Base-by-base conservation (phyloP, 2,797 vertebrate genomes). In the Tinamus major region DNA sequence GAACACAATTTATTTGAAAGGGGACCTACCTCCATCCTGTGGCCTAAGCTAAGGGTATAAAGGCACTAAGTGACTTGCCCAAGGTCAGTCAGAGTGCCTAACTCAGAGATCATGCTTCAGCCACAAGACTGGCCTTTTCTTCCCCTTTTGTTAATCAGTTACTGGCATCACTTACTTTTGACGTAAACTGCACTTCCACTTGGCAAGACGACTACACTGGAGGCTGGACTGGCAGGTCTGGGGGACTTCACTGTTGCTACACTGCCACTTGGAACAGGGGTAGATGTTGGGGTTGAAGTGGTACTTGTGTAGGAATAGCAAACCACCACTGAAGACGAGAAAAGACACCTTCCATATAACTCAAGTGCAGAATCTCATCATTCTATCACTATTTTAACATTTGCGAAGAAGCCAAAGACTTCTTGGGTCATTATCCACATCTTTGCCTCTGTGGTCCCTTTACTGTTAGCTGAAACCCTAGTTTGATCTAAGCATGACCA, bases 241-340 rank as follows among this genome's bases (percentile, higher is more conserved):
- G 99, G 99, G 55, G 99, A 99, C 96, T 99, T 99, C 87, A 99
- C 98, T 7, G 98, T 97, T 77, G 98, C 98, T 61, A 98, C 96
- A 88, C 98, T 98, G 87, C 98, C 98, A 76, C 98, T 98, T 83
- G 98, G 98, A 17, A 99, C 98, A 3, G 98, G 98, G 44, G 98
- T 98, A 41, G 98, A 99, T 96, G 98, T 98, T 95, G 99, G 98
- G 63, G 99, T 99, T 96, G 98, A 98, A 92, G 98, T 99, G 78
- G 99, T 99, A 98, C 99, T 99, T 55, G 99, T 99, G 98, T 99
- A 99, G 71, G 99, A 99, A 97, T 99, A 99, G 97, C 99, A 99
- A 89, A 99, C 99, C 69, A 99, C 98, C 96, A 99, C 99, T 99
- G 97, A 95, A 97, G 95, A 96, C 96, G 97, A 94, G 81, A 96